These are phyloP conservation scores for Gisinianus flammeolus DNA, from an alignment of 2,888 invertebrate genomes.

Conservation along the genomic window DNA sequence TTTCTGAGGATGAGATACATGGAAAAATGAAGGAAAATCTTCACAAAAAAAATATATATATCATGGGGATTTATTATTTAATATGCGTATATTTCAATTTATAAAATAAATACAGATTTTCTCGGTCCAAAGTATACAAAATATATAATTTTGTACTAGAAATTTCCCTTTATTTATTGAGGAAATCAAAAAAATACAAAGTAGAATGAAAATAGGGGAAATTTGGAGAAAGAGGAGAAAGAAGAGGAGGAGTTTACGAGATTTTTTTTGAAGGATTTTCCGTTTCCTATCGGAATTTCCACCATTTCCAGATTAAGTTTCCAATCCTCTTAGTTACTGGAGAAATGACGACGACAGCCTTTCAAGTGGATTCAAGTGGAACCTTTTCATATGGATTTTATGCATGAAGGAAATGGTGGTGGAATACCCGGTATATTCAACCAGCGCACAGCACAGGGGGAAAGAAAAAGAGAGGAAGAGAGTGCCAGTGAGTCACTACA, in stretches of 20 bases:
- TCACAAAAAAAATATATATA: no score
- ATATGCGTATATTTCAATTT: no score
- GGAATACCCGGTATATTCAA: no score
- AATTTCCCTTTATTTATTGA: no score
- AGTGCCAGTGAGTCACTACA: background rate
- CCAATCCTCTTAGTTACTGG: constrained; percentile 27
- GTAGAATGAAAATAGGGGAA: background rate
- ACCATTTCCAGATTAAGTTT: constrained; percentile 29
- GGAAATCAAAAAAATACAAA: background rate
- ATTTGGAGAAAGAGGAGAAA: no score
- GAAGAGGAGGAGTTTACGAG: background rate
- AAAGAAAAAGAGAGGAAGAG: background rate
- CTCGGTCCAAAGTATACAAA: no score
- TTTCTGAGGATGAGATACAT: no score
- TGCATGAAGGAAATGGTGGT: background rate
- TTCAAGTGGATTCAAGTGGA: background rate
- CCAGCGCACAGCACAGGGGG: background rate
- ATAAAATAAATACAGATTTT: no score
- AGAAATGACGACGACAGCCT: background rate
- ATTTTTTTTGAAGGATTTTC: background rate
- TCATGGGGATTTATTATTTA: no score
- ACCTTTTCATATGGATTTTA: background rate
- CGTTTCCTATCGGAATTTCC: constrained; percentile 26
- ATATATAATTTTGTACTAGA: no score
- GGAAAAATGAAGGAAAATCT: no score